Evolutionary conservation across 2,797 vertebrate genomes (phyloP), one percentile per base, ranked within the genome.

Genomic region (Enoplosus armatus): DNA sequence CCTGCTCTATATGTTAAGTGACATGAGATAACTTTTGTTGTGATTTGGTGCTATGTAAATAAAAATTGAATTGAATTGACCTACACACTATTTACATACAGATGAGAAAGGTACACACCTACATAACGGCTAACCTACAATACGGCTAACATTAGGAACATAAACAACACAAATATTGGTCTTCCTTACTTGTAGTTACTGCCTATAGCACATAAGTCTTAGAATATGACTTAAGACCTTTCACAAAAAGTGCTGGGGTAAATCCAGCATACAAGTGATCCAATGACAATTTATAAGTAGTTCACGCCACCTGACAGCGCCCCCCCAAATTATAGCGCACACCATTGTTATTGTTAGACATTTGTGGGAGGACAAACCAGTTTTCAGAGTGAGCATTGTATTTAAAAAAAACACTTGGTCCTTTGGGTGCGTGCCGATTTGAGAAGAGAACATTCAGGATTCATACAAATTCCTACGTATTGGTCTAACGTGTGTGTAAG

Each of bases 381-480:
- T 56, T 22, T 9, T 8, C 14, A 47, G 9, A 50, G 10, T 18
- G 2, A 35, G 6, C 2, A 35, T 51, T 15, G 39, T 15, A 41
- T 41, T 35, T 8, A 18, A 35, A 26, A 3, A 39, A 50, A 2
- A 8, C 10, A 2, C 0, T 72, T 43, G 1, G 1, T 41, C 0
- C 2, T 53, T 4, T 22, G 8, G 1, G 2, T 43, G 9, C 1
- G 5, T 20, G 16, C 24, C 41, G 66, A 86, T 69, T 66, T 37
- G n/a, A 8, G 71, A 31, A 4, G 0, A 12, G 2, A 60, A 43
- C 4, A 27, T 0, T 12, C 11, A 2, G 1, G 16, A 39, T 31
- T 47, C 18, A 6, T 16, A 15, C 11, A 56, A 39, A 0, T 0
- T 33, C 2, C 0, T 18, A 15, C 7, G 3, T 1, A 1, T 7